Evolutionary conservation across 2,113 vertebrate species (phyloP).

Genomic region (Alectura lathami): DNA sequence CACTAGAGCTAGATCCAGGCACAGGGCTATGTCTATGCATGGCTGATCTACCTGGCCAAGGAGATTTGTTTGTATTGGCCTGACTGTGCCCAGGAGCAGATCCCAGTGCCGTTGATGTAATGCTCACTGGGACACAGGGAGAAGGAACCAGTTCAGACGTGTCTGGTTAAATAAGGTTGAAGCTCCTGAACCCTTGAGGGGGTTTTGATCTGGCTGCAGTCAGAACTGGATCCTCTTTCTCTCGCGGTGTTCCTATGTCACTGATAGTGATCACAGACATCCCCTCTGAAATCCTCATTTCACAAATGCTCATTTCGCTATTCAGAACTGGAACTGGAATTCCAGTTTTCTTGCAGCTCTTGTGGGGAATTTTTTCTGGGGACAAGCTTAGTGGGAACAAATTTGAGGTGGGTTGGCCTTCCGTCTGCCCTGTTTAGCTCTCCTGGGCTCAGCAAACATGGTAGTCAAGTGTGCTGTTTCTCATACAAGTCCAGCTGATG

Average conservation of each 20-base stretch:
- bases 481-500: not conserved
- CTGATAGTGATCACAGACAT: not conserved
- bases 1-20: not conserved
- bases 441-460: not conserved
- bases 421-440: not conserved
- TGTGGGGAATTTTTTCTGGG: not conserved
- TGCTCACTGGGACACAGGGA: not conserved
- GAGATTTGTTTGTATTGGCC: not conserved
- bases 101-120: rapidly evolving
- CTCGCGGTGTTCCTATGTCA: not conserved
- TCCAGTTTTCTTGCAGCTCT: not conserved
- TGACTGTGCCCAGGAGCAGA: not conserved
- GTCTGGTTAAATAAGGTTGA: not conserved
- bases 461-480: not conserved
- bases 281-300: not conserved
- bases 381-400: not conserved
- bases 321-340: too few relatives aligned
- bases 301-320: too few relatives aligned
- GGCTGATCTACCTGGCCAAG: not conserved
- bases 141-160: not conserved
- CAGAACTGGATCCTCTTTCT: not conserved
- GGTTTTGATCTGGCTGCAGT: not conserved
- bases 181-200: not conserved
- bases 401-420: not conserved
- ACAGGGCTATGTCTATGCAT: not conserved